phyloP scores from a whole-genome alignment of 2,888 invertebrate genomes.

The Anoplius nigerrimus region DNA sequence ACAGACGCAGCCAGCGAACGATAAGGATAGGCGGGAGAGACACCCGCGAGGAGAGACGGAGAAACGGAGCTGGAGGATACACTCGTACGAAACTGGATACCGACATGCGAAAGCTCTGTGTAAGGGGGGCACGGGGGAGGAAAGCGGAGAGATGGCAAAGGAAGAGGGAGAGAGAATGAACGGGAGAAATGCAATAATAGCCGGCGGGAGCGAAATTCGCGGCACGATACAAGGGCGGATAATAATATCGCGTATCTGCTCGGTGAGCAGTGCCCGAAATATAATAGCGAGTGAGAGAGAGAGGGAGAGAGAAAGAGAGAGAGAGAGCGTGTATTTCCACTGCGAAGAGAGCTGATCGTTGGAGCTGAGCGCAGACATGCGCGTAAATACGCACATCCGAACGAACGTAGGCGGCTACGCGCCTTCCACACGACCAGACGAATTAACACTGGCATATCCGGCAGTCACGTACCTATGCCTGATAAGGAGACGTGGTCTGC shows the following conservation, averaged over 20 bases:
- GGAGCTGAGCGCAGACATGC: not conserved
- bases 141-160: no score
- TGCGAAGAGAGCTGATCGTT: not conserved
- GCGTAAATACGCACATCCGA: conserved; percentile 1
- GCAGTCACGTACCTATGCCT: not conserved
- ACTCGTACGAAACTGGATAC: conserved; percentile 22
- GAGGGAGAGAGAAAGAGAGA: not conserved
- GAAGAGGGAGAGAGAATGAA: no score
- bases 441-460: not conserved
- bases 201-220: not conserved
- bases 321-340: not conserved
- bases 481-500: not conserved
- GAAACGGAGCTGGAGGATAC: not conserved
- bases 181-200: not conserved
- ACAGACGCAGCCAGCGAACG: no score
- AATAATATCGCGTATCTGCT: not conserved
- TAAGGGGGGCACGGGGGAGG: no score
- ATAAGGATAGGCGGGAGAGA: no score
- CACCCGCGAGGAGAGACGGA: no score
- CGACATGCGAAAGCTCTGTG: no score
- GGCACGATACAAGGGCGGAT: not conserved
- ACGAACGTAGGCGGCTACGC: not conserved
- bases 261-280: not conserved
- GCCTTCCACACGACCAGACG: not conserved
- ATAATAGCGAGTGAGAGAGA: not conserved